Conservation (phyloP, 2,113 vertebrate genomes). For the Callocephalon fimbriatum region DNA sequence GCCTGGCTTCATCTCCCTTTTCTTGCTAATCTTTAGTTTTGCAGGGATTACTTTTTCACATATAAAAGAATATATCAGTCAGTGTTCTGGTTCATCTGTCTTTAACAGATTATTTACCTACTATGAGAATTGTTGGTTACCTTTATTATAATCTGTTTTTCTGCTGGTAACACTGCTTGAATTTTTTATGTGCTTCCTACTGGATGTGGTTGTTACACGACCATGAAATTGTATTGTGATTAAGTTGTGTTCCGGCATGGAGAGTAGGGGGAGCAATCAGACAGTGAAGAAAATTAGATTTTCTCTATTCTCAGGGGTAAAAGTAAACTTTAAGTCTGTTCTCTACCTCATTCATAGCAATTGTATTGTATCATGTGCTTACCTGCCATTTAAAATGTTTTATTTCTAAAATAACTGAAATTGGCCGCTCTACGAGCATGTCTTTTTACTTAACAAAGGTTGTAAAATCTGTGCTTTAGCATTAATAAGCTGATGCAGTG, state of each 20-base stretch:
- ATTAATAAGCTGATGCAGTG: not conserved
- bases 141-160: not conserved
- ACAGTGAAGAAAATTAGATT: not conserved
- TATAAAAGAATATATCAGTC: not conserved
- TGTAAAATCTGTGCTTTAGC: not conserved
- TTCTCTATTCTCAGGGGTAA: not conserved
- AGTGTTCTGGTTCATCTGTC: not conserved
- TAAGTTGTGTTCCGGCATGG: not conserved
- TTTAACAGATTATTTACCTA: not conserved
- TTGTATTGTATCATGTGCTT: not conserved
- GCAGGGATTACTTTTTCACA: not conserved
- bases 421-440: rapidly evolving
- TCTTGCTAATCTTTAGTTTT: not conserved
- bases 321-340: not conserved
- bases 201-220: not conserved
- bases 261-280: not conserved
- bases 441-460: not conserved
- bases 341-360: not conserved
- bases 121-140: not conserved
- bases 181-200: not conserved
- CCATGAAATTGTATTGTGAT: not conserved
- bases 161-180: not conserved
- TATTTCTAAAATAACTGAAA: not conserved
- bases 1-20: not conserved
- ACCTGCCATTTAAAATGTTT: not conserved